Conservation (phyloP, 1,140 invertebrate species). For the Neodiprion fabricii region DNA sequence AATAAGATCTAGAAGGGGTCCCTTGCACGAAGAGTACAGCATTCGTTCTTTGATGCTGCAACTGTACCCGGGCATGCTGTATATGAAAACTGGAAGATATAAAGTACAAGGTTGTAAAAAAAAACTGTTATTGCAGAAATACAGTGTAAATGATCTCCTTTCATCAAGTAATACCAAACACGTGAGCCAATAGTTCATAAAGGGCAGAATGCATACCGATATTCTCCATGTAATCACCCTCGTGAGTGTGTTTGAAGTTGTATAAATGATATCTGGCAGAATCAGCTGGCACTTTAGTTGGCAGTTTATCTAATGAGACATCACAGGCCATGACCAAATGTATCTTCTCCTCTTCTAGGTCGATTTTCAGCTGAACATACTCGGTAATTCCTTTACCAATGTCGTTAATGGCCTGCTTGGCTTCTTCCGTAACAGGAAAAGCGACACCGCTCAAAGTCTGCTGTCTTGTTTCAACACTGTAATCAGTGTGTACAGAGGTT, state of each 20-base stretch:
- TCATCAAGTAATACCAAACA: too few relatives aligned
- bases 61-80: constrained; percentile 95
- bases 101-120: constrained; percentile 28
- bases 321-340: constrained; percentile 72
- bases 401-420: constrained; percentile 76
- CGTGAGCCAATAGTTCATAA: too few relatives aligned
- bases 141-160: constrained; percentile 24
- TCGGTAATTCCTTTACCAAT: constrained; percentile 71
- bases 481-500: constrained; percentile 78
- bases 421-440: constrained; percentile 89
- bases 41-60: constrained; percentile 96
- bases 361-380: constrained; percentile 82
- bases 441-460: constrained; percentile 90
- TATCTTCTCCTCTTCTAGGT: constrained; percentile 79
- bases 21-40: constrained; percentile 97
- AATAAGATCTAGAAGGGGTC: constrained; percentile 81
- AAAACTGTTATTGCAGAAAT: constrained; percentile 17
- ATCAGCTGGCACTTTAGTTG: constrained; percentile 80
- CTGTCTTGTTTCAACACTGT: constrained; percentile 84
- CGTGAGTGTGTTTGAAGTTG: constrained; percentile 89
- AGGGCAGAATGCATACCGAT: constrained; percentile 67
- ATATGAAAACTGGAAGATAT: constrained; percentile 87
- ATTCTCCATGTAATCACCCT: constrained; percentile 87
- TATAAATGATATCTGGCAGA: constrained; percentile 92
- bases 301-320: constrained; percentile 68